phyloP scores from a whole-genome alignment of 2,797 vertebrate genomes.

The Simalia tracyae region DNA sequence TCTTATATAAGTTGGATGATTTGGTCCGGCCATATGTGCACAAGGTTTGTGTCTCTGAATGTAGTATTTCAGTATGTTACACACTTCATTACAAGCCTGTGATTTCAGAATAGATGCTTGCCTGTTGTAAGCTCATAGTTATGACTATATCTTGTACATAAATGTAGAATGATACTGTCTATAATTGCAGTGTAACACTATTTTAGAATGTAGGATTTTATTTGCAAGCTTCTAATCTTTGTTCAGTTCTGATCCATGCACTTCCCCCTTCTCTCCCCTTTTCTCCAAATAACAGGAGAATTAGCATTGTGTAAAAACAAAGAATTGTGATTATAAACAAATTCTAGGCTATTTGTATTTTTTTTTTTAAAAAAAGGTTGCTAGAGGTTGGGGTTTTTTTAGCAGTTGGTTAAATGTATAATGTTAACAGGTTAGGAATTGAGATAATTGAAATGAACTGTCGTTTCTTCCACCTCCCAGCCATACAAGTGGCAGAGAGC shows the following conservation, averaged over 20 bases:
- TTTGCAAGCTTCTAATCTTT: neutral
- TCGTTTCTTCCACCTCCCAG: neutral
- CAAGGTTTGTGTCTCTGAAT: conserved; percentile 80
- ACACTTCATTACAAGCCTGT: neutral
- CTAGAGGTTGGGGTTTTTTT: neutral
- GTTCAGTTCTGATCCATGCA: neutral
- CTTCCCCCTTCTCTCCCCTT: neutral
- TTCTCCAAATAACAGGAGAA: neutral
- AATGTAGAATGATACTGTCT: neutral
- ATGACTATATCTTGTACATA: neutral
- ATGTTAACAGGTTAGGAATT: no score
- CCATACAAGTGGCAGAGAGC: neutral
- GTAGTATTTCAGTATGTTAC: neutral
- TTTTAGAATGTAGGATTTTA: neutral
- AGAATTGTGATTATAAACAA: neutral
- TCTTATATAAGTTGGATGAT: conserved; percentile 97
- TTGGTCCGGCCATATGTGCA: conserved; percentile 97
- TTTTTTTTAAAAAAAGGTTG: neutral
- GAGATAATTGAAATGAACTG: neutral
- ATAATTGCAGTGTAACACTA: neutral
- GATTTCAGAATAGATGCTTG: neutral
- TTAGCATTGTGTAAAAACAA: neutral
- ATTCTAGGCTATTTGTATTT: neutral
- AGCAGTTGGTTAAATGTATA: neutral
- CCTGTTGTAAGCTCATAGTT: neutral